Base-by-base conservation (phyloP, 1,140 invertebrate genomes). In the Drosophila saltans region DNA sequence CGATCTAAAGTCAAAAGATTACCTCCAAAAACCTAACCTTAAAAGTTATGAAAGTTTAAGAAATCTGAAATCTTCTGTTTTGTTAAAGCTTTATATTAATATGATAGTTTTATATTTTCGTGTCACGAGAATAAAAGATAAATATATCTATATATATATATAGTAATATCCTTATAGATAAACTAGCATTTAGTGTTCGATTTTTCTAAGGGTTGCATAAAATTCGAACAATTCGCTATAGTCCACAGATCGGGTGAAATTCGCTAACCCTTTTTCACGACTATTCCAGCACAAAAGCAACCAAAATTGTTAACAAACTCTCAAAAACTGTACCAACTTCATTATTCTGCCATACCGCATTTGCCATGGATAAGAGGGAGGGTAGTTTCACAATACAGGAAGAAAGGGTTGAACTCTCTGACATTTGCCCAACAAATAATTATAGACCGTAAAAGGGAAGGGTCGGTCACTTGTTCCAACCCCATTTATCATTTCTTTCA, bases 321-420 rank as follows among this genome's bases (percentile, higher is more conserved):
- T 16, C 16, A 16, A n/a, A 21, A 72, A 73, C 79, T 81, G 79
- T 81, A 81, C 79, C 43, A 24, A 6, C 16, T 52, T 10, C 8
- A 48, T 48, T 4, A 26, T 48, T 6, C 45, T 48, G 2, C 16
- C 16, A 52, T 16, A 21, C 8, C 45, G 9, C 21, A 52, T 26
- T 52, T 26, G 45, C 21, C 45, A 52, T 26, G 45, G 45, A 21
- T 26, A 26, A 52, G 16, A 16, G 16, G 16, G 16, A 16, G 45
- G 45, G 45, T 52, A 52, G 45, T 2, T 26, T 52, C 21, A 52
- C 21, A 21, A 21, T 24, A 52, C 39, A 30, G 1, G 7, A 5
- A 33, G 36, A 65, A 83, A 73, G 81, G 76, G 81, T 76, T 83
- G 72, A 72, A 64, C 72, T 69, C 64, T 68, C 64, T 68, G 45